Conservation (phyloP, 2,797 vertebrate genomes). For the Urophycis tenuis region DNA sequence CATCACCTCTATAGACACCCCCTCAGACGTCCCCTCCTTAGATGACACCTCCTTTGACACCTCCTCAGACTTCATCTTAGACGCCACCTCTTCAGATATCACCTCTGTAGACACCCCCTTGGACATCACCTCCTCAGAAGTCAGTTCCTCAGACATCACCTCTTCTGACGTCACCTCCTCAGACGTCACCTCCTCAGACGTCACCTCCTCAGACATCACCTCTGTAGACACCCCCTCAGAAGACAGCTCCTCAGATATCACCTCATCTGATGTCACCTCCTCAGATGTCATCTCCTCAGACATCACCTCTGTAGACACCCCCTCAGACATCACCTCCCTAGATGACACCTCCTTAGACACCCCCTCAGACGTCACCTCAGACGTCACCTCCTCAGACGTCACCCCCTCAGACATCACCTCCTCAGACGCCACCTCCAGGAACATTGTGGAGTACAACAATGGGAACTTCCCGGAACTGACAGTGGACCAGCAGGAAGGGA, state of each 20-base stretch:
- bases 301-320: too few relatives aligned
- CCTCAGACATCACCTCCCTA: neutral
- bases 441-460: conserved; percentile 52
- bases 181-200: neutral
- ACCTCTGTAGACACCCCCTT: too few relatives aligned
- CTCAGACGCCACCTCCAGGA: conserved; percentile 21
- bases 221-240: conserved; percentile 17
- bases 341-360: conserved; percentile 31
- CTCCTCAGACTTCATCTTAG: too few relatives aligned
- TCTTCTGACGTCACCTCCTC: too few relatives aligned
- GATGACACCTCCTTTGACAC: too few relatives aligned
- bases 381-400: neutral
- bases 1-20: neutral
- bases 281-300: neutral
- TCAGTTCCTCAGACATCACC: too few relatives aligned
- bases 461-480: conserved; percentile 48
- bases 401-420: neutral
- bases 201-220: conserved; percentile 23
- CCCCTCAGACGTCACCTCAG: too few relatives aligned
- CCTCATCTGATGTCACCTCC: neutral
- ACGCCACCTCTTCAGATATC: too few relatives aligned
- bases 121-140: too few relatives aligned
- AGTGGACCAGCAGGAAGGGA: conserved; percentile 13
- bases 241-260: neutral
- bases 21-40: neutral